Evolutionary conservation across 2,888 invertebrate genomes (phyloP), one percentile per base, ranked within the genome.

Genomic region (Chloroclysta siterata): DNA sequence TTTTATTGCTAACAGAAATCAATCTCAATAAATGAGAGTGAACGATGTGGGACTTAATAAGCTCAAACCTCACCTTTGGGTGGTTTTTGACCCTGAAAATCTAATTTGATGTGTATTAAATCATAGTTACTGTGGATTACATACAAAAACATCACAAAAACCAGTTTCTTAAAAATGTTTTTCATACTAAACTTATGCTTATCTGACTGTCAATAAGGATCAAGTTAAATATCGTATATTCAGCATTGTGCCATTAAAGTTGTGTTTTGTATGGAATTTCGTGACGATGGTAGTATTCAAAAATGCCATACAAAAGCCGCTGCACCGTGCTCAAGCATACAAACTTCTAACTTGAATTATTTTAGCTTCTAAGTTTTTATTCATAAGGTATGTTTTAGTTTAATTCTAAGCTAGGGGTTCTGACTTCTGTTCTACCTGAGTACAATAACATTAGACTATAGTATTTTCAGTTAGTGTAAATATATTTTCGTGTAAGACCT

Each of bases 391-490:
- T 69, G 68, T 80, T 81, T 80, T 79, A 71, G 79, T 78, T 81
- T 81, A 78, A 46, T 17, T 75, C 80, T 82, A 66, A 67, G 67
- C 42, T 54, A 66, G 53, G 61, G 73, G 72, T 78, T 75, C 81
- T 76, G 80, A 46, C 46, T 82, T 72, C 73, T 82, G 81, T 46
- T 46, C 46, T 80, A 82, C 84, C 80, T 82, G 85, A 88, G 84
- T 89, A 87, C 88, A 86, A 84, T 85, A 82, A 82, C 79, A 74
- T 79, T 81, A 62, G 48, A 62, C 72, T 75, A 75, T 83, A 82
- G 82, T 77, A 74, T 80, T 77, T 72, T 62, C 70, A 46, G 73
- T 78, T 79, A 73, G 63, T 90, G 89, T 89, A 89, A 80, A 89
- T 90, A 89, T 73, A 79, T 80, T 74, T 78, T 87, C 85, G 15